Base-by-base conservation (phyloP, 2,797 vertebrate species). In the Cottoperca gobio region DNA sequence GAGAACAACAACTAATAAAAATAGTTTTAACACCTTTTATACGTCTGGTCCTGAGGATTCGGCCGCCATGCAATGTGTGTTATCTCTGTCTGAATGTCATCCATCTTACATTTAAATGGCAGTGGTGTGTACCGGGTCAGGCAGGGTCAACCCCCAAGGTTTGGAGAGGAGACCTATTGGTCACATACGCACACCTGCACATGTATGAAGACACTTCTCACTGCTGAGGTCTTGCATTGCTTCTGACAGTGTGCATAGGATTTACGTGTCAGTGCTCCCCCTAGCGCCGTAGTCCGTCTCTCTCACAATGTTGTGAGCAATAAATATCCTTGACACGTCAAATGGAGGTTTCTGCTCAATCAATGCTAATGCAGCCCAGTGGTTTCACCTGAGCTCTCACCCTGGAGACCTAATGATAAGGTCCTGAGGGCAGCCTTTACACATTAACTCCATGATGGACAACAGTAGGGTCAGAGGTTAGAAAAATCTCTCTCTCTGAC, bases 301-400 rank as follows among this genome's bases (percentile, higher is more conserved):
- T n/a, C n/a, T n/a, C n/a, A n/a, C n/a, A n/a, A n/a, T n/a, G n/a
- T n/a, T n/a, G n/a, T n/a, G n/a, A n/a, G n/a, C n/a, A n/a, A n/a
- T n/a, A n/a, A n/a, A n/a, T n/a, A n/a, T n/a, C n/a, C n/a, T n/a
- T n/a, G n/a, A n/a, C n/a, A n/a, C n/a, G n/a, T n/a, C n/a, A n/a
- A 58, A 74, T 48, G 7, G 53, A 49, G 28, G 63, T 76, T 81
- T 82, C 55, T 80, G 79, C 81, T 73, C 79, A 86, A 81, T 88
- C 64, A 14, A 81, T 86, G 64, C 50, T 80, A 84, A 81, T 55
- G 21, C 43, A 45, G 64, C 31, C 1, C 42, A 26, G 68, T 52
- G 26, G 62, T 81, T 81, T 53, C 52, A 46, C 66, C 48, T 43
- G 45, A 55, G 69, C 42, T 65, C 28, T 40, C 42, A 46, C 78